These are phyloP conservation scores for Scytalopus superciliaris DNA, from an alignment of 2,113 vertebrate species.

Conservation along the genomic window DNA sequence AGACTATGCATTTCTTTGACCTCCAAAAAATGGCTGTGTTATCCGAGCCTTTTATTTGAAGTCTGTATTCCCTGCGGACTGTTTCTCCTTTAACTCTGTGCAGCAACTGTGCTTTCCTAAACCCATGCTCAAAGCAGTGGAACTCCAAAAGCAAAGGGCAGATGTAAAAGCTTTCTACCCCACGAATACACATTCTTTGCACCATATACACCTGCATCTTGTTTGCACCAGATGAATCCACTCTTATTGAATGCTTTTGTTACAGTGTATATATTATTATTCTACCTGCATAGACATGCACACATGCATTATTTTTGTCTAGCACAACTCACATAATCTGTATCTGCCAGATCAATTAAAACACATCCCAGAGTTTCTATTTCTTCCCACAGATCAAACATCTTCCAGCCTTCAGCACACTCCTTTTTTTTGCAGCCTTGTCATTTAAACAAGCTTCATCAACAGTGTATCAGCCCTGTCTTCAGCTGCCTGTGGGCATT, in stretches of 20 bases:
- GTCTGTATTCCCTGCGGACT: background rate
- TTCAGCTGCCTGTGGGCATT: background rate
- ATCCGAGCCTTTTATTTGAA: constrained; percentile 11
- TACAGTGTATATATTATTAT: background rate
- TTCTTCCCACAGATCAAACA: background rate
- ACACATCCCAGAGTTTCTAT: background rate
- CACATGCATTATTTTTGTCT: background rate
- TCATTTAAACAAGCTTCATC: background rate
- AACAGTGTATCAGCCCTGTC: background rate
- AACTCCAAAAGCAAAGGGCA: background rate
- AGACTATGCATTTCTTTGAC: constrained; percentile 11
- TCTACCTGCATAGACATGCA: background rate
- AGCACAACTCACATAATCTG: background rate
- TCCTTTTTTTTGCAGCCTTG: background rate
- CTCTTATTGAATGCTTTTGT: background rate
- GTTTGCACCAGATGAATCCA: background rate
- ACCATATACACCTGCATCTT: background rate
- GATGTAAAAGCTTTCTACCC: background rate
- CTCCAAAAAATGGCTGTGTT: constrained; percentile 58
- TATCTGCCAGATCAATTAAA: background rate
- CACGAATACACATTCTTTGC: background rate
- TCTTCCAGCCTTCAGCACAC: background rate
- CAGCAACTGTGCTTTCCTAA: background rate
- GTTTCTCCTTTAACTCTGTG: background rate
- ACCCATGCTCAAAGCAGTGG: background rate